Evolutionary conservation across 2,888 invertebrate species (phyloP).

Genomic region (Ochlodes sylvanus): DNA sequence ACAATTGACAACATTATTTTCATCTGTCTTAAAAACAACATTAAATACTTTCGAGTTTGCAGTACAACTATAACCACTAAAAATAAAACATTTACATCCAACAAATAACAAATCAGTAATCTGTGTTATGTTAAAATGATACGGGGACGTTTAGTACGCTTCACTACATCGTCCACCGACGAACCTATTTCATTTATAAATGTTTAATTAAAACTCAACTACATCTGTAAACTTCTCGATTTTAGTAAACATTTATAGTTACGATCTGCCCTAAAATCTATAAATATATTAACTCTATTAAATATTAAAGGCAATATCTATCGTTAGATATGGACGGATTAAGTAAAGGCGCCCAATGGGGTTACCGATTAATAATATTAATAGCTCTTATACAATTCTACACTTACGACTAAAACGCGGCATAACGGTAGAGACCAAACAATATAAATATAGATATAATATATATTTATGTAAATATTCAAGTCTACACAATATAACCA

Average conservation of each 20-base stretch:
- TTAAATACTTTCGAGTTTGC: constrained; percentile 54
- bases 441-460: constrained; percentile 44
- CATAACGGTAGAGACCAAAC: constrained; percentile 69
- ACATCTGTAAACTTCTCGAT: constrained; percentile 73
- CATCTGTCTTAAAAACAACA: constrained; percentile 48
- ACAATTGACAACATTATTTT: constrained; percentile 52
- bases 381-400: constrained; percentile 71
- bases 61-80: constrained; percentile 57
- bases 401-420: constrained; percentile 64
- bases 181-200: constrained; percentile 47
- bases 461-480: constrained; percentile 56
- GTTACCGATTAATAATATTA: constrained; percentile 82
- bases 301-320: constrained; percentile 85
- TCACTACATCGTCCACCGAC: constrained; percentile 24
- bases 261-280: constrained; percentile 76
- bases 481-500: constrained; percentile 63
- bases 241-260: constrained; percentile 72
- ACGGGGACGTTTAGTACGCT: constrained; percentile 22
- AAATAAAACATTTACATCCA: constrained; percentile 64
- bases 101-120: constrained; percentile 63
- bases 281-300: constrained; percentile 85
- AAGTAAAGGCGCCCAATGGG: constrained; percentile 83
- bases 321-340: constrained; percentile 84
- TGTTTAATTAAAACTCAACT: constrained; percentile 51
- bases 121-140: constrained; percentile 53